These are phyloP conservation scores for Lasioglossum calceatum DNA, from an alignment of 2,888 invertebrate genomes.

Conservation along the genomic window DNA sequence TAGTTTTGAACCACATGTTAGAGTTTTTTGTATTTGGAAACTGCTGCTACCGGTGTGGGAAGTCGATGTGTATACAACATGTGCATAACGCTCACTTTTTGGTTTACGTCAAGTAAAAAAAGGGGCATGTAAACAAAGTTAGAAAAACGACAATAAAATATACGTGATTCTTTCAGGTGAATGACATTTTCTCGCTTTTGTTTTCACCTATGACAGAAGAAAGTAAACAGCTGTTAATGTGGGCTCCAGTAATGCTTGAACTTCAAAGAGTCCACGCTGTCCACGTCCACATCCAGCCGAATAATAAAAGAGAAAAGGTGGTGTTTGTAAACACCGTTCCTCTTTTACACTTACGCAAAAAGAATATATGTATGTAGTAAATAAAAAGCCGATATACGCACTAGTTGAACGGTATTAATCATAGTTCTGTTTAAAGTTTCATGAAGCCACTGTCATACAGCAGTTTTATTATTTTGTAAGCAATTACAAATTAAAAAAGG, in stretches of 20 bases:
- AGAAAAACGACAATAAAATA: conserved; percentile 34
- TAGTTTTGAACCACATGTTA: conserved; percentile 52
- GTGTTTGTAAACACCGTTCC: neutral
- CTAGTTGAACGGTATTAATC: conserved; percentile 43
- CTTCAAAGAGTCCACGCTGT: conserved; percentile 1
- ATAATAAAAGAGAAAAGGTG: conserved; percentile 2
- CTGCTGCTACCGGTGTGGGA: conserved; percentile 18
- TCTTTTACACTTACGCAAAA: neutral
- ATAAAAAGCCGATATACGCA: conserved; percentile 5
- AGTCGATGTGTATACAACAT: conserved; percentile 31
- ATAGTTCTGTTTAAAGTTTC: conserved; percentile 42
- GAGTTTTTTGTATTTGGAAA: conserved; percentile 31
- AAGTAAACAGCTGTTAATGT: conserved; percentile 40
- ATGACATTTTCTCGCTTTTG: conserved; percentile 57
- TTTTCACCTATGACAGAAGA: conserved; percentile 56
- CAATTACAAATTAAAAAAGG: conserved; percentile 73
- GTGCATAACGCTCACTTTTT: conserved; percentile 14
- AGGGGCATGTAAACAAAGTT: conserved; percentile 14
- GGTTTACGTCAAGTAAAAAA: conserved; percentile 25
- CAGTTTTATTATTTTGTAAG: conserved; percentile 70
- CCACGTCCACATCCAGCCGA: neutral
- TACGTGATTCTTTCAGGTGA: conserved; percentile 28
- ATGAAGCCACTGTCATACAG: conserved; percentile 70
- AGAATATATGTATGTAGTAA: neutral
- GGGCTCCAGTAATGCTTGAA: conserved; percentile 21